Evolutionary conservation across 1,140 invertebrate genomes (phyloP).

Genomic region (Choristoneura fumiferana): DNA sequence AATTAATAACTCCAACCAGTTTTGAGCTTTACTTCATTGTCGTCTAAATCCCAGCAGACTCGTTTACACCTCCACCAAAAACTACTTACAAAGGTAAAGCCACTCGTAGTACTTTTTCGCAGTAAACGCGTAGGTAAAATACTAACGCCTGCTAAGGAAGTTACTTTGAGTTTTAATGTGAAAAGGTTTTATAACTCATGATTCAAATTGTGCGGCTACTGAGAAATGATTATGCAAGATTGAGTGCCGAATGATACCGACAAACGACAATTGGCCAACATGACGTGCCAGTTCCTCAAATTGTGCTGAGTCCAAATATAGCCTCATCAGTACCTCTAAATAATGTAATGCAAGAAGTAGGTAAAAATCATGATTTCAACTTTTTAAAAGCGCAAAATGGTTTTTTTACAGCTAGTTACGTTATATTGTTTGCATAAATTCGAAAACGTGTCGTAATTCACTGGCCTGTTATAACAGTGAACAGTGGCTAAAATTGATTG

Average conservation of each 20-base stretch:
- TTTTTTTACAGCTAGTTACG: no score
- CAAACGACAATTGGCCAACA: not conserved
- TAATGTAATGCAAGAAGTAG: no score
- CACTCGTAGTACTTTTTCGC: no score
- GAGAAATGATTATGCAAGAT: slow-evolving; percentile 16
- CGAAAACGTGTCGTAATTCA: not conserved
- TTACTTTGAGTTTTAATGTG: no score
- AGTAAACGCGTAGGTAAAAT: no score
- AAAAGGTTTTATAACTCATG: no score
- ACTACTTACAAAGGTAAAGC: slow-evolving; percentile 14
- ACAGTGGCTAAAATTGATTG: slow-evolving; percentile 6
- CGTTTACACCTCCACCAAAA: slow-evolving; percentile 24
- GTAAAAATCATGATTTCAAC: no score
- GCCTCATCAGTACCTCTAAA: no score
- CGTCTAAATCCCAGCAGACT: slow-evolving; percentile 2
- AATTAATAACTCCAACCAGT: slow-evolving; percentile 37
- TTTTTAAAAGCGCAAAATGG: no score
- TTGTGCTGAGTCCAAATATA: no score
- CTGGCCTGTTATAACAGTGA: slow-evolving; percentile 6
- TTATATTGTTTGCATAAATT: not conserved
- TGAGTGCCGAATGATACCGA: slow-evolving; percentile 7
- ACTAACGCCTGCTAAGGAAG: no score
- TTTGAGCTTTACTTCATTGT: slow-evolving; percentile 43
- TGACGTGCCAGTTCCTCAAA: no score
- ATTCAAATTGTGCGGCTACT: not conserved